Conservation (phyloP, 2,797 vertebrate species). For the Hydrolagus colliei region DNA sequence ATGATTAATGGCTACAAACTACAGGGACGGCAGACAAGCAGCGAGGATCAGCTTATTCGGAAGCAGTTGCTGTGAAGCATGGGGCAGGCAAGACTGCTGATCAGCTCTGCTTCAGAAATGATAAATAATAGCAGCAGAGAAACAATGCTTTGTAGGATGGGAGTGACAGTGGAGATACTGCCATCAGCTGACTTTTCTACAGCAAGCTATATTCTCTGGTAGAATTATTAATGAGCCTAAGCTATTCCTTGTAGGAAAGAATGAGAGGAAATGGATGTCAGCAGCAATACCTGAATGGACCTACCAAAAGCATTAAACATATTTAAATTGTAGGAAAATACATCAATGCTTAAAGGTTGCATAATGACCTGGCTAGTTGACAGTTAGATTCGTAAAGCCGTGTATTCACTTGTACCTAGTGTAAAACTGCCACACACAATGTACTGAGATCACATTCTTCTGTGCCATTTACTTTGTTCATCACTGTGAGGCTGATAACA, state of each 20-base stretch:
- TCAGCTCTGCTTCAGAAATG: constrained; percentile 10
- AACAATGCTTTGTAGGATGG: not conserved
- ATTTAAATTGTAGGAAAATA: not conserved
- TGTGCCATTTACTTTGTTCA: not conserved
- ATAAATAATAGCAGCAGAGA: constrained; percentile 2
- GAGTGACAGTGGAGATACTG: not conserved
- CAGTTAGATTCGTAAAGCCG: not conserved
- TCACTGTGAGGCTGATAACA: not conserved
- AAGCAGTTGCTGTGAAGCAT: constrained; percentile 21
- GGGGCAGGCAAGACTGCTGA: constrained; percentile 9
- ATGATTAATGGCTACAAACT: constrained; percentile 13
- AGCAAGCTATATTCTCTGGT: not conserved
- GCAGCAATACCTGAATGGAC: not conserved
- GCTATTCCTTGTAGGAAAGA: too few species aligned
- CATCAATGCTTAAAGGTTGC: not conserved
- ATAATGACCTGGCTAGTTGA: not conserved
- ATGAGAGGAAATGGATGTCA: not conserved
- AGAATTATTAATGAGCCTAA: not conserved
- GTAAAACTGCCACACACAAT: not conserved
- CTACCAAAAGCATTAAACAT: not conserved
- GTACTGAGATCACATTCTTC: not conserved
- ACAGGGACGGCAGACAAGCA: not conserved
- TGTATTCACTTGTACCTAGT: not conserved
- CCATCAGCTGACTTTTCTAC: not conserved
- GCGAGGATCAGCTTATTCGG: not conserved